Conservation (phyloP, 2,888 invertebrate species). For the Pycnomerus fuliginosus region DNA sequence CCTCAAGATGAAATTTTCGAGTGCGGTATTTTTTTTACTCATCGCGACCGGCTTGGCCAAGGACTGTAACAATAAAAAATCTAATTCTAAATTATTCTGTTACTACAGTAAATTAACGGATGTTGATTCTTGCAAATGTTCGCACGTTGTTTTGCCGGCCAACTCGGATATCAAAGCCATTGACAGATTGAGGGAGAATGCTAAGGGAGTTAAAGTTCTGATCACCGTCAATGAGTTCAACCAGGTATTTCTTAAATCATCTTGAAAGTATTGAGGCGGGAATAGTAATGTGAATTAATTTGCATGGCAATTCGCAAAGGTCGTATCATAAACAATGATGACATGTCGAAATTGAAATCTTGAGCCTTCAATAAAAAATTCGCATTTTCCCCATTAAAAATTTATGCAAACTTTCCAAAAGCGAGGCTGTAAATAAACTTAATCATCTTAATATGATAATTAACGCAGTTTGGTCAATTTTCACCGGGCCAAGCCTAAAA, state of each 20-base stretch:
- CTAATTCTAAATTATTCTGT: conserved; percentile 47
- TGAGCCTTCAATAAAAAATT: no score
- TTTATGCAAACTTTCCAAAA: no score
- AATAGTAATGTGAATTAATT: conserved; percentile 2
- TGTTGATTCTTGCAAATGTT: conserved; percentile 46
- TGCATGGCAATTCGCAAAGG: conserved; percentile 1
- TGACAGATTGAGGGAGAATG: conserved; percentile 56
- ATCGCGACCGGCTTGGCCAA: conserved; percentile 28
- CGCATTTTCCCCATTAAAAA: no score
- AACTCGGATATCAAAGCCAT: conserved; percentile 41
- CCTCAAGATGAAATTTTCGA: conserved; percentile 14
- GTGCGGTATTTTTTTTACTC: conserved; percentile 23
- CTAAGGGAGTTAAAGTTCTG: conserved; percentile 58
- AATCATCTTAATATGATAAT: no score
- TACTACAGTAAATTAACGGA: conserved; percentile 45
- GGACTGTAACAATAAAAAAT: conserved; percentile 40
- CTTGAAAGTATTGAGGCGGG: background rate
- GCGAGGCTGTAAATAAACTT: no score
- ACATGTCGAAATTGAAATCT: no score
- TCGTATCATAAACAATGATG: conserved; percentile 3
- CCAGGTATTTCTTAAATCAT: conserved; percentile 53
- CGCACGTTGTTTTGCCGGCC: conserved; percentile 47
- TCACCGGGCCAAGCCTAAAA: no score
- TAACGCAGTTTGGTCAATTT: no score
- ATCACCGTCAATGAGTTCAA: conserved; percentile 59